Evolutionary conservation across 2,797 vertebrate species (phyloP).

Genomic region (Busarellus nigricollis): DNA sequence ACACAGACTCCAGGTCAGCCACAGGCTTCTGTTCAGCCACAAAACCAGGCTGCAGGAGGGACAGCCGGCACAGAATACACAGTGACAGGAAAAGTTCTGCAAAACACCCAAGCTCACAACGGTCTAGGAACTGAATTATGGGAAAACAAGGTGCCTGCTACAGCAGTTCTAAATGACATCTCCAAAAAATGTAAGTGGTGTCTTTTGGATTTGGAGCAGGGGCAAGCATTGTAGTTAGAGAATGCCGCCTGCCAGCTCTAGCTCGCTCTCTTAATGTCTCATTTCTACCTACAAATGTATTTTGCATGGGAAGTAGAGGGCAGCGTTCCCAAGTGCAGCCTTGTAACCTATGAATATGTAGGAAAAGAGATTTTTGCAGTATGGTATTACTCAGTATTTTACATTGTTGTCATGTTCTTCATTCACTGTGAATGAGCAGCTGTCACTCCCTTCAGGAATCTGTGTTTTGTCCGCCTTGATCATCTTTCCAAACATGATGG

Average conservation of each 20-base stretch:
- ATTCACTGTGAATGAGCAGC: not conserved
- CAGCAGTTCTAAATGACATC: conserved; percentile 87
- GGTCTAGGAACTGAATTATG: conserved; percentile 90
- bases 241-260: not conserved
- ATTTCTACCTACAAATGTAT: not conserved
- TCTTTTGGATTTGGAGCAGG: not conserved
- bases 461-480: not conserved
- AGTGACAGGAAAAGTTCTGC: conserved; percentile 79
- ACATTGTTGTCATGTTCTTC: not conserved
- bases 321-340: not conserved
- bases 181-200: conserved; percentile 90
- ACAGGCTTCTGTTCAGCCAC: conserved; percentile 57
- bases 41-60: conserved; percentile 53
- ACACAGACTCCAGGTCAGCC: conserved; percentile 75
- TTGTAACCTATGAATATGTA: not conserved
- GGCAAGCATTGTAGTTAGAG: not conserved
- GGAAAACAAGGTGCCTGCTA: conserved; percentile 90
- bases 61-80: conserved; percentile 68
- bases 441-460: not conserved
- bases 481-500: not conserved
- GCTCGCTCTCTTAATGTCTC: not conserved
- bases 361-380: not conserved
- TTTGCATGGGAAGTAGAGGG: not conserved
- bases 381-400: not conserved
- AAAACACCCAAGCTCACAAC: conserved; percentile 80